Evolutionary conservation across 2,113 vertebrate genomes (phyloP).

Genomic region (Merops nubicus): DNA sequence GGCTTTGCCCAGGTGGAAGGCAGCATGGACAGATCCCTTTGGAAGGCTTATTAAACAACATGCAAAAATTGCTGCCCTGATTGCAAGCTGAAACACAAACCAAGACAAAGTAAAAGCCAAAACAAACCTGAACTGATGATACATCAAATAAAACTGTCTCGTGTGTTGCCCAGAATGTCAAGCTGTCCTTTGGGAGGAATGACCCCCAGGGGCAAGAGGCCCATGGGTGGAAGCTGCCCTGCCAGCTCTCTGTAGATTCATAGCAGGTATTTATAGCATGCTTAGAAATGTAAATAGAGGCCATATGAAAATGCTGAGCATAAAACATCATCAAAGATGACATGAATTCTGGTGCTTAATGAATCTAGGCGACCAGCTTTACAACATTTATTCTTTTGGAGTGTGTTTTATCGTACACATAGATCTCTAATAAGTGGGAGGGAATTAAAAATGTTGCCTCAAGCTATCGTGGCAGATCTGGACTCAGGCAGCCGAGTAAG

Average conservation of each 20-base stretch:
- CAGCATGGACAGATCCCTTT: neutral
- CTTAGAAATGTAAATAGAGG: constrained; percentile 60
- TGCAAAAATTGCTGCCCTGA: neutral
- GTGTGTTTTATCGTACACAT: neutral
- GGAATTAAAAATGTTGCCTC: neutral
- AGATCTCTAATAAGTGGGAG: neutral
- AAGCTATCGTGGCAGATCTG: neutral
- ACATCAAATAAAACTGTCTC: neutral
- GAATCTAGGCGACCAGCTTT: constrained; percentile 23
- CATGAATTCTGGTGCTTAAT: constrained; percentile 3
- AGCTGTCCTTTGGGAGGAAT: neutral
- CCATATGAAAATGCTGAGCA: constrained; percentile 27
- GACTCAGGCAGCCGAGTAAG: neutral
- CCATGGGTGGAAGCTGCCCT: neutral
- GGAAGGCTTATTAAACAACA: neutral
- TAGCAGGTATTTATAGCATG: constrained; percentile 35
- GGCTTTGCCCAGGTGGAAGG: neutral
- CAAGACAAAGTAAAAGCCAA: neutral
- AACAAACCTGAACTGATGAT: neutral
- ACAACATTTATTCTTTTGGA: neutral
- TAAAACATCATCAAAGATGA: constrained; percentile 36
- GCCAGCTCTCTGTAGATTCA: neutral
- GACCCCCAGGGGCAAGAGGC: neutral
- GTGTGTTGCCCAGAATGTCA: neutral
- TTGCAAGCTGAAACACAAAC: neutral